Conservation (phyloP, 2,888 invertebrate genomes). For the Leptinotarsa juncta region DNA sequence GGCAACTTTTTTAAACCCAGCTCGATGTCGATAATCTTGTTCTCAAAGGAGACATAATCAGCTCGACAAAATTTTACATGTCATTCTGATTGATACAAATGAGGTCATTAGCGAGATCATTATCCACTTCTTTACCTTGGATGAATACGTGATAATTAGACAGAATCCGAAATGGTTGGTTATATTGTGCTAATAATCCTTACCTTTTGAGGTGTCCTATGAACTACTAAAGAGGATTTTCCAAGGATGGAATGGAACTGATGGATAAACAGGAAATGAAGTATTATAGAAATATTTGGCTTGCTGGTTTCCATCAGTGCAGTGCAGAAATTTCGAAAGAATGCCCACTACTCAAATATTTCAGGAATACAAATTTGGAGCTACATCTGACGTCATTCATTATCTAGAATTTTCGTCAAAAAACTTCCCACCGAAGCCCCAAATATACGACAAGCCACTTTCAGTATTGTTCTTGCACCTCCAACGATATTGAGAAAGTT, state of each 20-base stretch:
- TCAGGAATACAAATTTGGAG: too few species aligned
- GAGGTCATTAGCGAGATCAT: conserved; percentile 48
- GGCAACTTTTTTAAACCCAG: neutral
- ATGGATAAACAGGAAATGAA: too few species aligned
- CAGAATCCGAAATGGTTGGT: neutral
- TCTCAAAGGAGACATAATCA: conserved; percentile 5
- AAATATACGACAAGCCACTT: too few species aligned
- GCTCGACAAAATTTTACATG: conserved; percentile 11
- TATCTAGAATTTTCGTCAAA: too few species aligned
- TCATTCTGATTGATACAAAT: conserved; percentile 35
- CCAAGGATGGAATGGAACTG: neutral
- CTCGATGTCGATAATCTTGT: conserved; percentile 6
- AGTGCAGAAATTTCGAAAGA: too few species aligned
- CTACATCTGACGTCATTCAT: too few species aligned
- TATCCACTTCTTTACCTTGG: conserved; percentile 31
- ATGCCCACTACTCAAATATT: too few species aligned
- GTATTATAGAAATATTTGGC: too few species aligned
- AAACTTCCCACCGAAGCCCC: too few species aligned
- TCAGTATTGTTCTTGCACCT: too few species aligned
- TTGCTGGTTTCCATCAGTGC: too few species aligned
- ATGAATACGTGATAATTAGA: neutral
- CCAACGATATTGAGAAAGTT: too few species aligned
- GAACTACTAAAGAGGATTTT: neutral
- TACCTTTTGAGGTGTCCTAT: neutral
- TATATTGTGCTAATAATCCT: conserved; percentile 2